Conservation (phyloP, 1,140 invertebrate species). For the Doryteuthis pealeii region DNA sequence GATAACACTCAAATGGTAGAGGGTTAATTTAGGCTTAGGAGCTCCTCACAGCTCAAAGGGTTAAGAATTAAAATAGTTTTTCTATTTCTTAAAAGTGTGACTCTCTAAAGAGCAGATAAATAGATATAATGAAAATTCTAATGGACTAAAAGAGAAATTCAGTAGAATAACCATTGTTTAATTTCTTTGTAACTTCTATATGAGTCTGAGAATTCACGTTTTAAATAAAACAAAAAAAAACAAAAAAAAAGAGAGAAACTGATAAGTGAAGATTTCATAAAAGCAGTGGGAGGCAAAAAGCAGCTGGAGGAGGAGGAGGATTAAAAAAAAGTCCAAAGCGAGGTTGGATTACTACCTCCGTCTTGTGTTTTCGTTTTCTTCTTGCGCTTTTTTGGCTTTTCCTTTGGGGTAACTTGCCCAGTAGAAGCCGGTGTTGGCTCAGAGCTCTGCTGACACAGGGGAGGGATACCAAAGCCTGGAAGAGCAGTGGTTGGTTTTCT, state of each 20-base stretch:
- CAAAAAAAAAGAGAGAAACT: neutral
- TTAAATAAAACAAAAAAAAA: slow-evolving; percentile 13
- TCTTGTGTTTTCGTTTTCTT: slow-evolving; percentile 49
- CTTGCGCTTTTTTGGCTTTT: slow-evolving; percentile 49
- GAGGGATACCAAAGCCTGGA: slow-evolving; percentile 43
- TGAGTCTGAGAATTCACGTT: no score
- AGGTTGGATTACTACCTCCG: slow-evolving; percentile 35
- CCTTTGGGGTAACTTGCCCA: slow-evolving; percentile 29
- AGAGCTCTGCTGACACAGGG: slow-evolving; percentile 21
- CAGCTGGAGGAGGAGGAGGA: neutral
- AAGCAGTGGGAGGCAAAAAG: slow-evolving; percentile 9
- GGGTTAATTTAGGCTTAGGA: no score
- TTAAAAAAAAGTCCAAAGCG: slow-evolving; percentile 1
- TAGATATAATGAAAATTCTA: no score
- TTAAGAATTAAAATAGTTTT: no score
- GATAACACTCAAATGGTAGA: no score
- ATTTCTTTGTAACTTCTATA: no score
- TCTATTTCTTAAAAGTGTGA: no score
- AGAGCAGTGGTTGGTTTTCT: slow-evolving; percentile 29
- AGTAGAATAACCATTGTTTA: no score
- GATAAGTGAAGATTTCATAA: neutral
- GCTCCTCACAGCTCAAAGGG: no score
- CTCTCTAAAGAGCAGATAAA: no score
- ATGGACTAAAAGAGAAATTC: no score
- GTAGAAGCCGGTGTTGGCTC: slow-evolving; percentile 27